Evolutionary conservation across 2,888 invertebrate genomes (phyloP).

Genomic region (Drosophila mulleri): DNA sequence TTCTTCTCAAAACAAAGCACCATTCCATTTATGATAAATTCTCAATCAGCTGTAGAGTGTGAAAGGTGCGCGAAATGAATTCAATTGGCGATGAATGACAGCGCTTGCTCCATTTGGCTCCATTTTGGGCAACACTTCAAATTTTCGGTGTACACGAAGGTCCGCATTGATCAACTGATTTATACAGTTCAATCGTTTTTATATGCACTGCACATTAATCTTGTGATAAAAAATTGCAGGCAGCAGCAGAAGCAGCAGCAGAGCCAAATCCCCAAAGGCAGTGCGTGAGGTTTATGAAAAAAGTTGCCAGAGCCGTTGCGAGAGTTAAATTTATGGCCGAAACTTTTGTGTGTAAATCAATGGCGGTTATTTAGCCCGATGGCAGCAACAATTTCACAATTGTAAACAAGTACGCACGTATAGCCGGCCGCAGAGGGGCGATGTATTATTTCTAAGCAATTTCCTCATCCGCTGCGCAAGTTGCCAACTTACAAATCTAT

Average conservation of each 20-base stretch:
- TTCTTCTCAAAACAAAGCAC: not conserved
- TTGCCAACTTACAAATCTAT: slow-evolving; percentile 52
- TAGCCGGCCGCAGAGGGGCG: slow-evolving; percentile 32
- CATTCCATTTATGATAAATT: not conserved
- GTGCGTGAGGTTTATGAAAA: slow-evolving; percentile 69
- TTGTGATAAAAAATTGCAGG: slow-evolving; percentile 48
- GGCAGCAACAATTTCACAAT: slow-evolving; percentile 61
- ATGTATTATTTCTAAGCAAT: slow-evolving; percentile 78
- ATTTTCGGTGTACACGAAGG: slow-evolving; percentile 4
- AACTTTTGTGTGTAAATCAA: slow-evolving; percentile 74
- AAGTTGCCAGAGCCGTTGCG: slow-evolving; percentile 58
- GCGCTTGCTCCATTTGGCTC: slow-evolving; percentile 18
- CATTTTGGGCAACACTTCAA: slow-evolving; percentile 41
- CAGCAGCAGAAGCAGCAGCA: not conserved
- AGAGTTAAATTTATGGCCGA: slow-evolving; percentile 70
- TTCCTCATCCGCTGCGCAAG: slow-evolving; percentile 67
- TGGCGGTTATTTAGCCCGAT: slow-evolving; percentile 70
- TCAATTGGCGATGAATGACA: slow-evolving; percentile 26
- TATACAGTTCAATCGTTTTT: slow-evolving; percentile 68
- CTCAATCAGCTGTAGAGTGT: not conserved
- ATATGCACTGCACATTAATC: slow-evolving; percentile 70
- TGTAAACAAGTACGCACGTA: slow-evolving; percentile 58
- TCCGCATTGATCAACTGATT: slow-evolving; percentile 44
- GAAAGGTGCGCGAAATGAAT: slow-evolving; percentile 20
- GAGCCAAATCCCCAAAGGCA: slow-evolving; percentile 28